phyloP scores from a whole-genome alignment of 2,888 invertebrate genomes.

The Sinopyrophorus schimmeli region DNA sequence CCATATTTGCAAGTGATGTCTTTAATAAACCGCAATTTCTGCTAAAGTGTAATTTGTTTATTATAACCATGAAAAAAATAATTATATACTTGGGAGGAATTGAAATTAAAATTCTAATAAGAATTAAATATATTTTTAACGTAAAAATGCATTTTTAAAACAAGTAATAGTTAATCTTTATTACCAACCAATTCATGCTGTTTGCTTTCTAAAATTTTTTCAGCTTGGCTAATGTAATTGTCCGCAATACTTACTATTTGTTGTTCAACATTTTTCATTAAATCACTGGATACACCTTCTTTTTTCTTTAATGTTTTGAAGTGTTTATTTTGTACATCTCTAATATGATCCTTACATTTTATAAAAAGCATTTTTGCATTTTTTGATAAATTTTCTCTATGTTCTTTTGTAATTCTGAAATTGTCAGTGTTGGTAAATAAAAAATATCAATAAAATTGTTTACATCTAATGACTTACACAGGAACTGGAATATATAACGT shows the following conservation, averaged over 20 bases:
- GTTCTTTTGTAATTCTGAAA: slow-evolving; percentile 81
- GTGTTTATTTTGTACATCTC: slow-evolving; percentile 74
- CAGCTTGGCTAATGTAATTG: slow-evolving; percentile 66
- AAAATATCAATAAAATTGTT: not conserved
- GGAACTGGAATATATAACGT: slow-evolving; percentile 86
- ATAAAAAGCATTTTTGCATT: slow-evolving; percentile 82
- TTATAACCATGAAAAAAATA: no score
- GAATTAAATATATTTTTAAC: no score
- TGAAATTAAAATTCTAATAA: no score
- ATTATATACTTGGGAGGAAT: no score
- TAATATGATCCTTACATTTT: slow-evolving; percentile 76
- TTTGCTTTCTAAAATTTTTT: slow-evolving; percentile 68
- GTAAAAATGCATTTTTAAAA: no score
- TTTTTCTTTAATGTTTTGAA: slow-evolving; percentile 73
- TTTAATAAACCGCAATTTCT: not conserved
- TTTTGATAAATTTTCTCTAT: slow-evolving; percentile 84
- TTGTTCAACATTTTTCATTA: slow-evolving; percentile 65
- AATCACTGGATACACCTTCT: slow-evolving; percentile 71
- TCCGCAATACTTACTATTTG: slow-evolving; percentile 73
- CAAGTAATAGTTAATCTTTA: slow-evolving; percentile 51
- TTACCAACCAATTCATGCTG: slow-evolving; percentile 76
- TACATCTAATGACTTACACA: slow-evolving; percentile 61
- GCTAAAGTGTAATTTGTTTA: not conserved
- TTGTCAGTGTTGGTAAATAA: not conserved
- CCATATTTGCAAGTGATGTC: not conserved